Evolutionary conservation across 2,888 invertebrate species (phyloP).

Genomic region (Pheosia gnoma): DNA sequence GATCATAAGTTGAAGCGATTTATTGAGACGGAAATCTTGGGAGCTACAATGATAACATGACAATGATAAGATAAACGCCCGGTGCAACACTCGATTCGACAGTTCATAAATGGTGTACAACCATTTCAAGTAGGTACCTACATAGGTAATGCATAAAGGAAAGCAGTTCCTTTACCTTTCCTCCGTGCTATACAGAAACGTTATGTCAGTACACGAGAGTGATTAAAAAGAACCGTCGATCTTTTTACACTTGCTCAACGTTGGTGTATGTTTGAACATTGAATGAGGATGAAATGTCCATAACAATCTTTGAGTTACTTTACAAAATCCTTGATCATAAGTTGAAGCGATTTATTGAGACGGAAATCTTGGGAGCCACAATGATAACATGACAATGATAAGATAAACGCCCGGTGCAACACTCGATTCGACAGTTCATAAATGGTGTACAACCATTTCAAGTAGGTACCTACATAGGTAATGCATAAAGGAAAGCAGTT

Average conservation of each 20-base stretch:
- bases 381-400: constrained; percentile 26
- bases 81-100: constrained; percentile 19
- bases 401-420: constrained; percentile 28
- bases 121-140: constrained; percentile 16
- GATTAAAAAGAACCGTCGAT: not conserved
- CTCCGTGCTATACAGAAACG: not conserved
- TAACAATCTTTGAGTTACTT: constrained; percentile 20
- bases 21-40: constrained; percentile 23
- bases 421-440: constrained; percentile 15
- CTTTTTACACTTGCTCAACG: constrained; percentile 26
- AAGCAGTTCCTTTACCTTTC: no score
- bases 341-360: constrained; percentile 16
- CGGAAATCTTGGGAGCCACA: constrained; percentile 20
- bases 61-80: constrained; percentile 31
- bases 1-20: constrained; percentile 14
- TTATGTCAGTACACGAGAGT: constrained; percentile 3
- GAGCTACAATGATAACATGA: constrained; percentile 18
- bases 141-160: constrained; percentile 6
- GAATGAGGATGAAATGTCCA: not conserved
- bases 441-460: constrained; percentile 14
- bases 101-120: constrained; percentile 13
- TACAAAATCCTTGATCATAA: constrained; percentile 10
- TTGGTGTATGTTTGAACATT: constrained; percentile 5
- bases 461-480: no score
- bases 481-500: not conserved